Evolutionary conservation across 2,888 invertebrate species (phyloP).

Genomic region (Synanthedon tipuliformis): DNA sequence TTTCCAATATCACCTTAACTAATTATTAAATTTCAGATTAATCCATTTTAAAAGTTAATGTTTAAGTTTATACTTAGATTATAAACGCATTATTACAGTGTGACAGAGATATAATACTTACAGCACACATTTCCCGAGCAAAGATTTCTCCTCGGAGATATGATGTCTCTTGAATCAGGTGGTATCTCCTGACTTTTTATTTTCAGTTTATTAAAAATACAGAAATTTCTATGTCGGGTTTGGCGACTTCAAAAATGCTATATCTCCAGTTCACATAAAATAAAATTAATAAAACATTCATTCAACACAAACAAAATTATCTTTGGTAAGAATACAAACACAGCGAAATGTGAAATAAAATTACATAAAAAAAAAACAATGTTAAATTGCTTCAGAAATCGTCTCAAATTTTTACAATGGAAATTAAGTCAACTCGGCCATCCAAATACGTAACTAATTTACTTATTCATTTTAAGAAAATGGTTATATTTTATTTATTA

Average conservation of each 20-base stretch:
- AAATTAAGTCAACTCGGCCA: constrained; percentile 33
- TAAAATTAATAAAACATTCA: neutral
- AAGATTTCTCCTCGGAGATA: no score
- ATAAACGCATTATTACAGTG: constrained; percentile 18
- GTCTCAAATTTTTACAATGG: constrained; percentile 8
- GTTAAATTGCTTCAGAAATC: constrained; percentile 17
- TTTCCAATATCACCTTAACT: constrained; percentile 69
- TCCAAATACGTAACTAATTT: constrained; percentile 26
- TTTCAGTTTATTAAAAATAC: no score
- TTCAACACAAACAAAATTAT: constrained; percentile 13
- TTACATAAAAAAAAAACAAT: constrained; percentile 9
- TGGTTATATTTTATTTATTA: constrained; percentile 41
- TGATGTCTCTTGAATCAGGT: no score
- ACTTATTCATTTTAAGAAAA: constrained; percentile 45
- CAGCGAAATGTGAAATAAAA: constrained; percentile 23
- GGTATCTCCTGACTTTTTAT: no score
- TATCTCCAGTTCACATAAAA: neutral
- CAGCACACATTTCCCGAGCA: no score
- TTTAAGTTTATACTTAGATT: constrained; percentile 39
- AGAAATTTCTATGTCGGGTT: neutral
- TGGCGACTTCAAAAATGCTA: constrained; percentile 15
- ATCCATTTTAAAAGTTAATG: constrained; percentile 58
- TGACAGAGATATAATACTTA: constrained; percentile 19
- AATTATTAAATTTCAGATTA: constrained; percentile 61
- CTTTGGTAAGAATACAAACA: constrained; percentile 28